These are phyloP conservation scores for Phasianus colchicus DNA, from an alignment of 2,113 vertebrate genomes.

Conservation along the genomic window DNA sequence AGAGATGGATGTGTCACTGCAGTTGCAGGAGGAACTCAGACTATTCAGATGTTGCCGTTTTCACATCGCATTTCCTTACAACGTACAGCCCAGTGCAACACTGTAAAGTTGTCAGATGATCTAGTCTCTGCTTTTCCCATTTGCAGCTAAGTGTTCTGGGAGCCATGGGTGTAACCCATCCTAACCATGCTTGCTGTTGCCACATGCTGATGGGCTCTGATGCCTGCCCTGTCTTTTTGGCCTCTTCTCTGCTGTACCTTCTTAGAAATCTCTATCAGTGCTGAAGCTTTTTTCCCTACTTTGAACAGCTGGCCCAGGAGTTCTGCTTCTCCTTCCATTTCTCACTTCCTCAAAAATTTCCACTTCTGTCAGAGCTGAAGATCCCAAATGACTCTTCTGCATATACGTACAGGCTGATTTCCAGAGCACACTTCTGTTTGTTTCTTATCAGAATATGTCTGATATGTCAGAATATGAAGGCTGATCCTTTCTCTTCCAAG, in stretches of 20 bases:
- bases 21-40: not conserved
- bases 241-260: not conserved
- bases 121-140: not conserved
- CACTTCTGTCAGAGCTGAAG: not conserved
- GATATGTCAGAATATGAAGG: too few relatives aligned
- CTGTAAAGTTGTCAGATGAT: not conserved
- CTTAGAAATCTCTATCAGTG: not conserved
- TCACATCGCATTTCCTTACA: not conserved
- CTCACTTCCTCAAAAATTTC: not conserved
- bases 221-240: not conserved
- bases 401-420: not conserved
- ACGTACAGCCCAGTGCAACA: not conserved
- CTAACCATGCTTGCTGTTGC: too few relatives aligned
- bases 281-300: not conserved
- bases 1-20: not conserved
- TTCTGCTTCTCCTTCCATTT: not conserved
- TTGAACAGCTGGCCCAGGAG: not conserved
- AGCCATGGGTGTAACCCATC: not conserved
- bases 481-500: not conserved
- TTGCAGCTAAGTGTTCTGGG: not conserved
- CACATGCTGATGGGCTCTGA: not conserved
- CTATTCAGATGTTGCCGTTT: not conserved
- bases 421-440: not conserved
- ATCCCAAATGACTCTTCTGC: not conserved
- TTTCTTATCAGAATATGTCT: not conserved